Evolutionary conservation across 2,888 invertebrate species (phyloP).

Genomic region (Agrilus biguttatus): DNA sequence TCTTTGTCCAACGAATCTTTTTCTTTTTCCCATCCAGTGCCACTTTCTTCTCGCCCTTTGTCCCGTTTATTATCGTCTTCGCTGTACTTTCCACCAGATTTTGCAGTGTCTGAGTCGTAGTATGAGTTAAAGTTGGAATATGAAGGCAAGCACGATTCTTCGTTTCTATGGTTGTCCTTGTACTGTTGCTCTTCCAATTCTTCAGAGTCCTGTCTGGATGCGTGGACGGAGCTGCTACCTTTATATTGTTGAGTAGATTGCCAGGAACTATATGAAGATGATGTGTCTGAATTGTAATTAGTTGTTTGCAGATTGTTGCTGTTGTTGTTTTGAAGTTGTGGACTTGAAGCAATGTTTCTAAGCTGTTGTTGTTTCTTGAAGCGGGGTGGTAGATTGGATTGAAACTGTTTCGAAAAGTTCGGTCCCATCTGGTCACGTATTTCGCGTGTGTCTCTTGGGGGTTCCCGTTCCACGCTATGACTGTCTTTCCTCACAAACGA

Average conservation of each 20-base stretch:
- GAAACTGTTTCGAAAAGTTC: conserved; percentile 58
- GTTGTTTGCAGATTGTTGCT: conserved; percentile 13
- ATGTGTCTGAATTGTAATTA: conserved; percentile 18
- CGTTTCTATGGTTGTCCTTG: conserved; percentile 23
- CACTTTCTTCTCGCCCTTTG: conserved; percentile 16
- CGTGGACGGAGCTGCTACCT: conserved; percentile 5
- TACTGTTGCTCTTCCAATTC: conserved; percentile 13
- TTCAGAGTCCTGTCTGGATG: conserved; percentile 8
- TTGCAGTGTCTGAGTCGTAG: conserved; percentile 17
- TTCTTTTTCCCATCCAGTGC: conserved; percentile 20
- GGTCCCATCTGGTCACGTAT: conserved; percentile 40
- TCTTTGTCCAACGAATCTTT: conserved; percentile 10
- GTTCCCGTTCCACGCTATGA: conserved; percentile 20
- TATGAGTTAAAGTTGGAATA: conserved; percentile 14
- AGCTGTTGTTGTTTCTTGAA: conserved; percentile 65
- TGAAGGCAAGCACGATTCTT: conserved; percentile 21
- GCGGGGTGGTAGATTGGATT: conserved; percentile 72
- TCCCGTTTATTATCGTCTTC: conserved; percentile 25
- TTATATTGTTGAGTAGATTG: conserved; percentile 11
- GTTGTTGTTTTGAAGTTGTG: conserved; percentile 20
- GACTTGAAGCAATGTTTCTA: conserved; percentile 26
- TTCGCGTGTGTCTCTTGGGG: conserved; percentile 26
- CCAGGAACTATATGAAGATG: conserved; percentile 7
- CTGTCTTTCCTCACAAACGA: conserved; percentile 27
- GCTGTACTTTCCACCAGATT: conserved; percentile 23